Evolutionary conservation across 2,797 vertebrate genomes (phyloP).

Genomic region (Microctenopoma lineatum): DNA sequence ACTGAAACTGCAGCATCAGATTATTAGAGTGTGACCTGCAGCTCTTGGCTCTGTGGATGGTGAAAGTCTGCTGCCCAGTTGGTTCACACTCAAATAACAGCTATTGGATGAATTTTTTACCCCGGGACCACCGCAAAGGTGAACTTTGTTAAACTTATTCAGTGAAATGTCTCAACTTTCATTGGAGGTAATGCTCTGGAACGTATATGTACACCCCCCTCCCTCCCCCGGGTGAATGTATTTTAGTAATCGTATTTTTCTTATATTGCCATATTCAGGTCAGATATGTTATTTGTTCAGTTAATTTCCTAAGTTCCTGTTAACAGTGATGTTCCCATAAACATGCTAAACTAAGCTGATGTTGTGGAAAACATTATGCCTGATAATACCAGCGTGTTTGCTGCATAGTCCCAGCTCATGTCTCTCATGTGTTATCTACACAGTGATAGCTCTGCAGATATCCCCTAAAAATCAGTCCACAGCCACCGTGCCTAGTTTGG

Average conservation of each 20-base stretch:
- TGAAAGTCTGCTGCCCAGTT: background rate
- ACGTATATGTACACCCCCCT: background rate
- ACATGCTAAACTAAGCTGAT: no score
- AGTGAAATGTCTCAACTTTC: constrained; percentile 5
- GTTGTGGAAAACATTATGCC: no score
- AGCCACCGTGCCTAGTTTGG: no score
- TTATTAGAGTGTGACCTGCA: background rate
- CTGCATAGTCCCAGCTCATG: background rate
- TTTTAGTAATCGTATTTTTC: background rate
- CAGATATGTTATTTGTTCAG: background rate
- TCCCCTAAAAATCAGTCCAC: no score
- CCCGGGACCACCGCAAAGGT: constrained; percentile 11
- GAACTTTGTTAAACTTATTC: constrained; percentile 7
- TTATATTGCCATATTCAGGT: background rate
- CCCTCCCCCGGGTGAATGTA: background rate
- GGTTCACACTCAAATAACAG: constrained; percentile 11
- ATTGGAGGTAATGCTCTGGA: background rate
- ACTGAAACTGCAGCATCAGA: constrained; percentile 4
- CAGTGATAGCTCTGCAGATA: no score
- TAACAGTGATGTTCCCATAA: background rate
- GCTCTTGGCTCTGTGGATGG: constrained; percentile 6
- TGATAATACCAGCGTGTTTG: background rate
- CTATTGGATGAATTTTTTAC: background rate
- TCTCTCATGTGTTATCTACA: no score
- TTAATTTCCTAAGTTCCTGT: background rate